Percentiles rank a stretch among this genome's conserved stretches.
Conservation (phyloP, 92 coral and sea anemone genomes). For the Parazoanthus darwini region DNA sequence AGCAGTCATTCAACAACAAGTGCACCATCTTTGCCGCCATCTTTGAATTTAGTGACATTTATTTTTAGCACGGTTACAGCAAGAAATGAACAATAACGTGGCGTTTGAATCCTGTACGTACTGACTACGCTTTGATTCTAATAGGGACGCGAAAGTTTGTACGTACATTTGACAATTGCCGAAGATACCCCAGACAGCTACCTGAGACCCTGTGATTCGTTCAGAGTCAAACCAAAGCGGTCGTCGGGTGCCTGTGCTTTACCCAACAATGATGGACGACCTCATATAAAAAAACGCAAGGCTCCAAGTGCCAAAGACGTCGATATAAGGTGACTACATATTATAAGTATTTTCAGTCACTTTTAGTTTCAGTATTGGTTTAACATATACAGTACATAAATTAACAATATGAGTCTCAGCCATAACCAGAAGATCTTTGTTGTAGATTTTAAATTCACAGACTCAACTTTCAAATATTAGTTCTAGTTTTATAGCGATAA, state of each 20-base stretch:
- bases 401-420: too few relatives aligned
- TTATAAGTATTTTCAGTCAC: too few relatives aligned
- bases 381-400: too few relatives aligned
- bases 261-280: background rate
- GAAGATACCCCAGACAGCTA: constrained; percentile 6
- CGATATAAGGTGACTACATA: background rate
- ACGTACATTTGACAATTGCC: constrained; percentile 36
- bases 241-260: background rate
- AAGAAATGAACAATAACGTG: background rate
- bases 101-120: background rate
- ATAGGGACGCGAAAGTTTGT: constrained; percentile 36
- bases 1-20: background rate
- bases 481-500: too few relatives aligned
- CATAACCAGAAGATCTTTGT: too few relatives aligned
- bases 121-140: background rate
- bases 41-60: background rate
- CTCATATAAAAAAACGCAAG: background rate
- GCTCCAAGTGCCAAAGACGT: background rate
- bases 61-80: background rate
- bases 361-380: too few relatives aligned
- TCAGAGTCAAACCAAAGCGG: constrained; percentile 30
- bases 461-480: too few relatives aligned
- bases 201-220: constrained; percentile 27
- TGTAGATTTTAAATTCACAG: too few relatives aligned
- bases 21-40: background rate